Evolutionary conservation across 2,888 invertebrate genomes (phyloP), one percentile per base, ranked within the genome.

Genomic region (Ochropleura plecta): DNA sequence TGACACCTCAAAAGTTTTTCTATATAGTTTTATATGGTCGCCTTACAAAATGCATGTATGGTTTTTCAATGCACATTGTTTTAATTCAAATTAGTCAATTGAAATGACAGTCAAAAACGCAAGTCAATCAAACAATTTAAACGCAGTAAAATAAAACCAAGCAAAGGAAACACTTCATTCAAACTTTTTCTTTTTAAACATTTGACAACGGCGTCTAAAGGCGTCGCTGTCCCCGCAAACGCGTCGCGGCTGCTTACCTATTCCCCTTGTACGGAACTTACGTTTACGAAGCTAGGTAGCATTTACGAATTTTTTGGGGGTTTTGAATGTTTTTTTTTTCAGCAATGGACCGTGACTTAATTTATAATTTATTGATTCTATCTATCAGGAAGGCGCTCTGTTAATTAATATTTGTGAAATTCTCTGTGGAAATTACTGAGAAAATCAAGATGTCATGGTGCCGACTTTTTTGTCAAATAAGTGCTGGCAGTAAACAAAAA

Each of bases 181-280:
- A 75, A 60, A 73, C 79, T 83, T 79, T 80, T 73, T 75, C 86
- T 88, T 88, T 90, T 90, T 90, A 88, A 90, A 90, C 86, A 90
- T 91, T 91, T 90, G 89, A 86, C 86, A 85, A 86, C 85, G 86
- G 78, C 90, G 89, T 90, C 90, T 83, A n/a, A 76, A 90, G 91
- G 92, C 89, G 91, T 89, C 86, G 86, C 73, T 79, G 84, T 81
- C 84, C 73, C 76, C 81, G 81, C 89, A 88, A 91, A 89, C 84
- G 90, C 88, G 90, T 88, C 85, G 87, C 85, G 83, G 81, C 81
- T 88, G 71, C 92, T 93, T 91, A 92, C 92, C 92, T 93, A 93
- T 94, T 94, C 93, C 87, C 91, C 89, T 92, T 93, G 82, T 81
- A 70, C 73, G 69, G 74, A 65, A 73, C 64, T 81, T 79, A 81